Evolutionary conservation across 2,113 vertebrate species (phyloP), one percentile per base, ranked within the genome.

Genomic region (Machaerirhynchus nigripectus): DNA sequence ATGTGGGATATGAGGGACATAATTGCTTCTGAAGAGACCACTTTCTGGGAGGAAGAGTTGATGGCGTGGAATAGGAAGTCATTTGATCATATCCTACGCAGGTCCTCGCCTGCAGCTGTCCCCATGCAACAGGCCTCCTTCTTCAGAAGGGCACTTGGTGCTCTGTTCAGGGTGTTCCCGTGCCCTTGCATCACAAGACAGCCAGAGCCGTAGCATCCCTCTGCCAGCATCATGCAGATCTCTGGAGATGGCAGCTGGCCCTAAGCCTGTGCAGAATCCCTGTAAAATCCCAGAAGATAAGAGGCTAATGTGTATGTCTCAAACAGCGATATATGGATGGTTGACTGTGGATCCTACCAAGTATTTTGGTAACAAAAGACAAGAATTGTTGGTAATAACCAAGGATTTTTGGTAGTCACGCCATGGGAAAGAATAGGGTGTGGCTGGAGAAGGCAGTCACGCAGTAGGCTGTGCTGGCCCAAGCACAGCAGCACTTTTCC

Each of bases 71-170:
- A 35, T 6, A 56, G 17, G 9, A 47, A 27, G 22, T 3, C 14
- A 8, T 35, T 35, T 35, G 42, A 49, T 22, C 0, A 0, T 56
- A 9, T 35, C 18, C 21, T 26, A 18, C 0, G 0, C 26, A 35
- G 7, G 8, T 21, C 31, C 5, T 2, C 42, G 33, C 26, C 31
- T 35, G 9, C 10, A 23, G 7, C 26, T 23, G 21, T 19, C 17
- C 15, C 14, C 14, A 28, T 0, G 2, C 7, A 64, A 19, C 4
- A 11, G 47, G 24, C 24, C 56, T 70, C n/a, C 23, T 15, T 52
- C 63, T 15, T 68, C 22, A 69, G 27, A 9, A 60, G 27, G 22
- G 14, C 9, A 10, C 33, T 52, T 17, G 11, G 10, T 40, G 44
- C 8, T 28, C 22, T 68, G 27, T 10, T 21, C 33, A 69, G 28